phyloP scores from a whole-genome alignment of 2,888 invertebrate genomes.

The Heliothis peltigera region DNA sequence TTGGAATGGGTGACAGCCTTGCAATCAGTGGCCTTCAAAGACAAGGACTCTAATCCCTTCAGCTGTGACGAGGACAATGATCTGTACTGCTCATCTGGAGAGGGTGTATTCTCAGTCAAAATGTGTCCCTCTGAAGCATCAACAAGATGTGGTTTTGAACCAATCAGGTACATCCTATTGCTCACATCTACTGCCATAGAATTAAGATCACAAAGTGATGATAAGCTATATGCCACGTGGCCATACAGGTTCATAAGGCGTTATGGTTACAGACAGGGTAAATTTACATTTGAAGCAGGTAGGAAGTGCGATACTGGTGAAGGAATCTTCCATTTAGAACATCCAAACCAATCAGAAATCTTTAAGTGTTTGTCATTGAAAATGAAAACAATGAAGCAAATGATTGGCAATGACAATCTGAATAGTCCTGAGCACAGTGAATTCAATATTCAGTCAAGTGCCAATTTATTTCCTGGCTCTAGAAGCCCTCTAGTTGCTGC shows the following conservation, averaged over 20 bases:
- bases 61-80: slow-evolving; percentile 96
- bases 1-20: slow-evolving; percentile 94
- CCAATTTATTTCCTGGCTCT: slow-evolving; percentile 95
- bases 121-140: slow-evolving; percentile 95
- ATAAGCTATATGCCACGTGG: slow-evolving; percentile 93
- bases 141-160: slow-evolving; percentile 93
- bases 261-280: slow-evolving; percentile 96
- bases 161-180: slow-evolving; percentile 92
- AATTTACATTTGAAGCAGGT: slow-evolving; percentile 96
- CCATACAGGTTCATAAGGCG: slow-evolving; percentile 95
- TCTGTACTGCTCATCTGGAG: slow-evolving; percentile 95
- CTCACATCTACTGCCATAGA: slow-evolving; percentile 94
- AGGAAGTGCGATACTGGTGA: slow-evolving; percentile 96
- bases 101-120: slow-evolving; percentile 94
- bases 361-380: slow-evolving; percentile 94
- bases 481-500: slow-evolving; percentile 94
- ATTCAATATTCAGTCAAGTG: slow-evolving; percentile 92
- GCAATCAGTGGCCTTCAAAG: slow-evolving; percentile 95
- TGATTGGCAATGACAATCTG: slow-evolving; percentile 92
- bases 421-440: slow-evolving; percentile 93
- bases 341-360: slow-evolving; percentile 95
- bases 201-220: slow-evolving; percentile 91
- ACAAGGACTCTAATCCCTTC: slow-evolving; percentile 89
- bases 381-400: slow-evolving; percentile 96
- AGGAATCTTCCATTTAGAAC: slow-evolving; percentile 94